Evolutionary conservation across 2,888 invertebrate species (phyloP).

Genomic region (Unio delphinus): DNA sequence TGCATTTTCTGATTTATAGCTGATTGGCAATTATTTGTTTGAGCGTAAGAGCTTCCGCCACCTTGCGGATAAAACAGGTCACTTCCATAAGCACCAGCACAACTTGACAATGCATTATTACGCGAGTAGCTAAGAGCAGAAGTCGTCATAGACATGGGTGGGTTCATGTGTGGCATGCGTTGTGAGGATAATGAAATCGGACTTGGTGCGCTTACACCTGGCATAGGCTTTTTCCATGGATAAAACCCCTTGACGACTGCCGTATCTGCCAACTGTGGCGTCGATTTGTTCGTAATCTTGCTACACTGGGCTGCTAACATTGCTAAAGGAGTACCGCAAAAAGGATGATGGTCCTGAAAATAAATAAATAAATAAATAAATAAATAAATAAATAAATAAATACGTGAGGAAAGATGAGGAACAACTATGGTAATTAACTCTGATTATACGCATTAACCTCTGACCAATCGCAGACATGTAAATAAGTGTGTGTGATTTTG

Average conservation of each 20-base stretch:
- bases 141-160: constrained; percentile 42
- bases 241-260: constrained; percentile 83
- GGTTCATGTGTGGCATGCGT: constrained; percentile 44
- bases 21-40: constrained; percentile 46
- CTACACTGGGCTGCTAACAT: constrained; percentile 99
- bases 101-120: constrained; percentile 34
- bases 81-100: constrained; percentile 42
- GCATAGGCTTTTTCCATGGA: constrained; percentile 57
- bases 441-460: too few species aligned
- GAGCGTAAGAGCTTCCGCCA: constrained; percentile 77
- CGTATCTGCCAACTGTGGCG: constrained; percentile 93
- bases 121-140: constrained; percentile 47
- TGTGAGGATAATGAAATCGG: constrained; percentile 52
- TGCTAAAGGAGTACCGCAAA: constrained; percentile 85
- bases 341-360: constrained; percentile 62
- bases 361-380: constrained; percentile 1
- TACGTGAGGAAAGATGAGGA: neutral
- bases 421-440: too few species aligned
- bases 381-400: constrained; percentile 3
- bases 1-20: constrained; percentile 64
- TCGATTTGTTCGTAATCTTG: constrained; percentile 94
- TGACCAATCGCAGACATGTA: too few species aligned
- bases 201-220: constrained; percentile 43
- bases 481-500: too few species aligned
- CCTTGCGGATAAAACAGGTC: constrained; percentile 84